Evolutionary conservation across 1,140 invertebrate genomes (phyloP).

Genomic region (Euura saliciscinereae): DNA sequence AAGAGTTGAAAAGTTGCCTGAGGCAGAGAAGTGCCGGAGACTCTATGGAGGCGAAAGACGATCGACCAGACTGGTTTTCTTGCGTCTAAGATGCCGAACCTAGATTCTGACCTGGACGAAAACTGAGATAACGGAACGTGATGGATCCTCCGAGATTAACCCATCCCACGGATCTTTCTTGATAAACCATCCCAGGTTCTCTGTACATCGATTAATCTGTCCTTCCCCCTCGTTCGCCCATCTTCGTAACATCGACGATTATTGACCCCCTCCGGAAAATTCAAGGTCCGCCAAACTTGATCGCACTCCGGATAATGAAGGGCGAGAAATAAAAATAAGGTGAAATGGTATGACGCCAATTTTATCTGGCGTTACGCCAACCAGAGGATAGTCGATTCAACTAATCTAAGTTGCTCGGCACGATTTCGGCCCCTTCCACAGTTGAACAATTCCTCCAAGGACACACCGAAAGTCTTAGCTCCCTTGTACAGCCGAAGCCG

Average conservation of each 20-base stretch:
- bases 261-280: not conserved
- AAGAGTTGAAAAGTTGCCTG: constrained; percentile 26
- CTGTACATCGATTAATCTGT: no score
- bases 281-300: no score
- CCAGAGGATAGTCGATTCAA: constrained; percentile 53
- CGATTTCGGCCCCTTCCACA: constrained; percentile 44
- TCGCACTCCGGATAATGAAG: not conserved
- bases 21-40: constrained; percentile 6
- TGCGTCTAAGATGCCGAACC: not conserved
- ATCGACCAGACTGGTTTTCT: no score
- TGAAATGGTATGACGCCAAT: constrained; percentile 36
- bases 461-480: constrained; percentile 9
- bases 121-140: not conserved
- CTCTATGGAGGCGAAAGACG: constrained; percentile 2
- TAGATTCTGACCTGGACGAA: not conserved
- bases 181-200: not conserved
- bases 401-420: constrained; percentile 59
- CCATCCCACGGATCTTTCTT: constrained; percentile 8
- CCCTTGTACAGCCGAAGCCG: not conserved
- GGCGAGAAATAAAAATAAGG: not conserved
- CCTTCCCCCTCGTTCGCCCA: no score
- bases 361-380: constrained; percentile 55
- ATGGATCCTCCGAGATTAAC: constrained; percentile 17
- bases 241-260: no score
- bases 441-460: no score